phyloP scores from a whole-genome alignment of 1,140 invertebrate species.

The Hyles vespertilio region DNA sequence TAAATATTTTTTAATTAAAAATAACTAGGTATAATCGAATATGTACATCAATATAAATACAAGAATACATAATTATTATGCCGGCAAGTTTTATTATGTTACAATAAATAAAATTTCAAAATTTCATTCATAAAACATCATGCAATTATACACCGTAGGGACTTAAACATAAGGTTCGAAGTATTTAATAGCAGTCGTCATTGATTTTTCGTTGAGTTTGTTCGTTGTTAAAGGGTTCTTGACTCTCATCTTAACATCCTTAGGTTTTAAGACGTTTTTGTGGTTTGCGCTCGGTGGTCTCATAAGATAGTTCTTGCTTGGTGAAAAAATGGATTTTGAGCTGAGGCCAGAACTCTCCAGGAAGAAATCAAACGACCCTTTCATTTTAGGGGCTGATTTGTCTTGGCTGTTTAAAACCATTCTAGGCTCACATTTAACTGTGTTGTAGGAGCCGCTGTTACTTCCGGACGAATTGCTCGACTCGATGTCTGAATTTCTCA shows the following conservation, averaged over 20 bases:
- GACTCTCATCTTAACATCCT: conserved; percentile 83
- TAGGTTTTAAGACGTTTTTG: conserved; percentile 85
- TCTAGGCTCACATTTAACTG: conserved; percentile 70
- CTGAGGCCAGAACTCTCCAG: conserved; percentile 87
- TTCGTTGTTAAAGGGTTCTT: conserved; percentile 70
- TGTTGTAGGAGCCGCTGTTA: conserved; percentile 74
- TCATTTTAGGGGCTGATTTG: conserved; percentile 39
- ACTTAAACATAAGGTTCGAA: conserved; percentile 73
- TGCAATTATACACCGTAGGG: conserved; percentile 36
- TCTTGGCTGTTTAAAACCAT: conserved; percentile 50
- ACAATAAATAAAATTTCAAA: conserved; percentile 68
- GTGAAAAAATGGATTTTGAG: conserved; percentile 87
- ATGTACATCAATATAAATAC: conserved; percentile 70
- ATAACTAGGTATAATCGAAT: conserved; percentile 48
- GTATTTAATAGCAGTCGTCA: conserved; percentile 76
- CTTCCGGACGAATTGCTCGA: conserved; percentile 75
- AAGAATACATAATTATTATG: conserved; percentile 59
- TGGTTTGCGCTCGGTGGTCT: conserved; percentile 82
- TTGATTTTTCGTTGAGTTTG: conserved; percentile 72
- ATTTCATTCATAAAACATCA: conserved; percentile 35
- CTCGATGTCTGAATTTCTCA: conserved; percentile 73
- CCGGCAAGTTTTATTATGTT: conserved; percentile 70
- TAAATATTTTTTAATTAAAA: conserved; percentile 50
- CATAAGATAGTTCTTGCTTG: conserved; percentile 73
- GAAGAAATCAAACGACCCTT: conserved; percentile 82